Percentiles rank a stretch among this genome's conserved stretches.
Conservation (phyloP, 1,140 invertebrate species). For the Semibalanus balanoides region DNA sequence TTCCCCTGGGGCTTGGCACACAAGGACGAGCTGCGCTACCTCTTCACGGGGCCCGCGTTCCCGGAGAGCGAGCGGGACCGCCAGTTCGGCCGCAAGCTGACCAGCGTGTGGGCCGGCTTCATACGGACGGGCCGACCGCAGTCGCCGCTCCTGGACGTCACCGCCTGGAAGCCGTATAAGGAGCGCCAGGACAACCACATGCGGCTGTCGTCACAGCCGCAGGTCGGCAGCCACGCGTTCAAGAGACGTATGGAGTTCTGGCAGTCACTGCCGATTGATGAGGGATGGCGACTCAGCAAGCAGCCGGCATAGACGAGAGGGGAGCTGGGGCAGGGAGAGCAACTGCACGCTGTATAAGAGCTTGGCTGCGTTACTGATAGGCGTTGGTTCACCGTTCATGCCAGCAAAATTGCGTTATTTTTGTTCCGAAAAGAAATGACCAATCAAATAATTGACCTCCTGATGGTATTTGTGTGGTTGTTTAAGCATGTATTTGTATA, state of each 20-base stretch:
- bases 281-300: neutral
- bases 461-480: no score
- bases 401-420: no score
- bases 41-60: neutral
- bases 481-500: no score
- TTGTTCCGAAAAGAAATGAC: no score
- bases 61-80: neutral
- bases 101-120: neutral
- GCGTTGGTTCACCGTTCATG: no score
- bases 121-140: neutral
- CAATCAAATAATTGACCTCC: no score
- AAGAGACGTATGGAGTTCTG: neutral
- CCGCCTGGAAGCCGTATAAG: neutral
- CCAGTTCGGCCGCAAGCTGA: neutral
- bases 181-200: neutral
- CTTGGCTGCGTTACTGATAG: no score
- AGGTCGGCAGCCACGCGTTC: neutral
- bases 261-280: neutral
- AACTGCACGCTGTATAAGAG: no score
- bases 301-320: no score
- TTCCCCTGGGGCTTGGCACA: neutral
- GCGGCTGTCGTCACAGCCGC: neutral
- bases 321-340: no score
- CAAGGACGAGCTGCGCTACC: constrained; percentile 5
- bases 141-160: neutral